Base-by-base conservation (phyloP, 2,797 vertebrate species). In the Cossypha heuglini region DNA sequence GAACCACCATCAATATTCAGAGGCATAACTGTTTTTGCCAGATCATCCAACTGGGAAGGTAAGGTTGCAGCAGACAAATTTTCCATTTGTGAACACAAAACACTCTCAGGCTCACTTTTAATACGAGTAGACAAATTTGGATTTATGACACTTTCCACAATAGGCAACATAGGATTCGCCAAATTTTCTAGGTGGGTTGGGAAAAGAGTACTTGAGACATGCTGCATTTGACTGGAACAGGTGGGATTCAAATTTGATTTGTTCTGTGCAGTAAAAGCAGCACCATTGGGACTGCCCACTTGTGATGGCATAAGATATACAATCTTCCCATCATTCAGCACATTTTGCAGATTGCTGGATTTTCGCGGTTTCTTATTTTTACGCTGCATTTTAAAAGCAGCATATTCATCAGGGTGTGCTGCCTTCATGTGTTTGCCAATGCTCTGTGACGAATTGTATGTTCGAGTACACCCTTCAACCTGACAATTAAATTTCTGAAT, bases 391-490 rank as follows among this genome's bases (percentile, higher is more conserved):
- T 99, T 99, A 98, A 99, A 99, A 64, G 98, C 97, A 45, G 98
- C 98, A 21, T 99, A 99, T 85, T 99, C 99, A 38, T 99, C 99
- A 35, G 99, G 98, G 92, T 99, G 99, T 51, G 98, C 97, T 6
- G 98, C 98, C 97, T 99, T 99, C 99, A 99, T 99, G 92, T 99
- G 99, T 95, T 99, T 99, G 67, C 98, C 98, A 86, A 99, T 99
- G 96, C 99, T 99, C 92, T 99, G 98, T 31, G 98, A 98, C 3
- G 98, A 99, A 96, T 99, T 99, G 91, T 99, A 99, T 2, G 98
- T 98, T 93, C 99, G 98, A 75, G 98, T 98, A 86, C 99, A 99
- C 1, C 98, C 98, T 67, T 98, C 99, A 63, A 99, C 98, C 21
- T 99, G 98, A 93, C 99, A 99, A 91, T 98, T 98, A 86, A 98